Percentiles rank a stretch among this genome's conserved stretches.
These are phyloP conservation scores for Pangasius macronema DNA, from an alignment of 2,797 vertebrate genomes.

Conservation along the genomic window DNA sequence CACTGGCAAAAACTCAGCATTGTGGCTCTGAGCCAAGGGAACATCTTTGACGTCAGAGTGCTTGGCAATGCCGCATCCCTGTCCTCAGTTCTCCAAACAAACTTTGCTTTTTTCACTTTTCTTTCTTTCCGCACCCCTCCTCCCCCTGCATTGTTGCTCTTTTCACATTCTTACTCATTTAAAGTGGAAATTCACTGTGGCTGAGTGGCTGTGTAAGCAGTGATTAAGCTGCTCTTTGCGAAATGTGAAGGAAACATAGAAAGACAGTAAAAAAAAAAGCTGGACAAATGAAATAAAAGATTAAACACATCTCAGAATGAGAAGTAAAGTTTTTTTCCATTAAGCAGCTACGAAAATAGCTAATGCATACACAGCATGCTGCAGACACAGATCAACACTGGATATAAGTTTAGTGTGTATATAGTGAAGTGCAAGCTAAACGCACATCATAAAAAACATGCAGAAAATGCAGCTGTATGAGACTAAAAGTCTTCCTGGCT, in stretches of 20 bases:
- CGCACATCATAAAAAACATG: background rate
- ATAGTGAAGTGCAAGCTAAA: background rate
- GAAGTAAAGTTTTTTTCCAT: background rate
- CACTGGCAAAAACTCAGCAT: slow-evolving; percentile 58
- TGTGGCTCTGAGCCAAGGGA: slow-evolving; percentile 78
- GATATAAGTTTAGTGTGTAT: background rate
- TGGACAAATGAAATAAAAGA: slow-evolving; percentile 5
- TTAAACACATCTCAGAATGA: background rate
- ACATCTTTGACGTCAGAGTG: slow-evolving; percentile 83
- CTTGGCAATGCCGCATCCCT: slow-evolving; percentile 77
- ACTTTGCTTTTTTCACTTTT: slow-evolving; percentile 67
- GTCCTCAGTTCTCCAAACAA: slow-evolving; percentile 80
- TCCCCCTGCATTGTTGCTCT: background rate
- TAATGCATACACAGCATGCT: background rate
- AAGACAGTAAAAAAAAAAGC: background rate
- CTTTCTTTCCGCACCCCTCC: slow-evolving; percentile 40
- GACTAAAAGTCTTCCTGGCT: background rate
- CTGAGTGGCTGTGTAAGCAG: slow-evolving; percentile 24
- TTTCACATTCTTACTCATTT: slow-evolving; percentile 52
- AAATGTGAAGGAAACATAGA: background rate
- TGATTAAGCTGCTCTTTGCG: slow-evolving; percentile 24
- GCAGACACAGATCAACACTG: background rate
- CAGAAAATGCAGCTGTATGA: background rate
- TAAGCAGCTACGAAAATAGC: background rate
- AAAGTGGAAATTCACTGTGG: slow-evolving; percentile 36